A percentile compares a stretch with the other conserved stretches of the same genome.
These are phyloP conservation scores for Austrolebias charrua DNA, from an alignment of 2,797 vertebrate genomes.

Conservation along the genomic window DNA sequence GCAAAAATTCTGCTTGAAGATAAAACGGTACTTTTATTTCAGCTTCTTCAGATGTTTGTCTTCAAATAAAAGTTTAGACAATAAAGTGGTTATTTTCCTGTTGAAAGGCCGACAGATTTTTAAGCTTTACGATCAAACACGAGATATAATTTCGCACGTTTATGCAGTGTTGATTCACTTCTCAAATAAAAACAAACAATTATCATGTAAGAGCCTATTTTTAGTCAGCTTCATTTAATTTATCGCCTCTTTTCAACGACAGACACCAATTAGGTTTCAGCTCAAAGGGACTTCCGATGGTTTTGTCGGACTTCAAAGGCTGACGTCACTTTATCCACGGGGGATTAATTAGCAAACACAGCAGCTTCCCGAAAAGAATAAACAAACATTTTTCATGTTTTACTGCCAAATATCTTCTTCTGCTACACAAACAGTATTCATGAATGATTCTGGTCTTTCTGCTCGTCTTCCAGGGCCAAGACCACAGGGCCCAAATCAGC, in stretches of 20 bases:
- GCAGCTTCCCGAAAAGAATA: conserved; percentile 36
- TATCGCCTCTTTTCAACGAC: conserved; percentile 35
- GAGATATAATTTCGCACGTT: no score
- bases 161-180: conserved; percentile 21
- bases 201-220: conserved; percentile 25
- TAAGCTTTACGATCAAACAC: conserved; percentile 28
- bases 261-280: conserved; percentile 52
- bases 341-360: conserved; percentile 41
- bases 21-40: neutral
- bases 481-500: neutral
- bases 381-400: conserved; percentile 53
- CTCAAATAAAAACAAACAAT: conserved; percentile 44
- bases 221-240: conserved; percentile 12
- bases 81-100: conserved; percentile 36
- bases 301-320: conserved; percentile 58
- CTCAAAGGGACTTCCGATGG: conserved; percentile 53
- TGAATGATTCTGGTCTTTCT: conserved; percentile 25
- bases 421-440: conserved; percentile 3
- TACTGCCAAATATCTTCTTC: conserved; percentile 33
- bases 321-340: conserved; percentile 38
- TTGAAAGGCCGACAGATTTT: conserved; percentile 42
- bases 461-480: conserved; percentile 6
- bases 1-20: neutral
- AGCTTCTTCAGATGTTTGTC: conserved; percentile 9
- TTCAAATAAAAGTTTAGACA: conserved; percentile 40